A percentile compares a stretch with the other conserved stretches of the same genome.
These are phyloP conservation scores for Polyploca ridens DNA, from an alignment of 2,888 invertebrate species.

Conservation along the genomic window DNA sequence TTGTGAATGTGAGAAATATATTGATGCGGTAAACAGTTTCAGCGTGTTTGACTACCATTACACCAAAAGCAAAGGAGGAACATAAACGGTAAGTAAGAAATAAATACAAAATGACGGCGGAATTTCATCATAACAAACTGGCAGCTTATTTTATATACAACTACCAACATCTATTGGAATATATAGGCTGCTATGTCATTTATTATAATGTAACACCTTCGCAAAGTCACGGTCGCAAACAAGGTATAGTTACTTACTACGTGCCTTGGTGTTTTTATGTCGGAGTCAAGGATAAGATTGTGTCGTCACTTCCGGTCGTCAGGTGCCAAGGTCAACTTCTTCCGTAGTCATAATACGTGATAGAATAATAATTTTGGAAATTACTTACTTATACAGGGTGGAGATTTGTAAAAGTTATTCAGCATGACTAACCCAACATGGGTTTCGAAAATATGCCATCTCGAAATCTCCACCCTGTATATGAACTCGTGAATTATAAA, in stretches of 20 bases:
- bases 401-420: no score
- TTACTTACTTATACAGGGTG: background rate
- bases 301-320: slow-evolving; percentile 40
- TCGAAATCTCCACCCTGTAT: no score
- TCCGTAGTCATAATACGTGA: slow-evolving; percentile 11
- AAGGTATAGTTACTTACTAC: no score
- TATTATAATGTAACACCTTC: background rate
- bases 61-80: background rate
- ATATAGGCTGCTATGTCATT: no score
- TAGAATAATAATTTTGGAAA: background rate
- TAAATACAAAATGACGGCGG: background rate
- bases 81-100: background rate
- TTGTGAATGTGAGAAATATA: slow-evolving; percentile 13
- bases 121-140: background rate
- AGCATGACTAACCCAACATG: no score
- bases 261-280: background rate
- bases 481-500: background rate
- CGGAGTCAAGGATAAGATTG: slow-evolving; percentile 13
- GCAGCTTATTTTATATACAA: no score
- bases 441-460: no score
- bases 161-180: no score
- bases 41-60: background rate
- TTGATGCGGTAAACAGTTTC: slow-evolving; percentile 1
- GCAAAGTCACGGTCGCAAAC: no score
- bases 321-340: slow-evolving; percentile 44